phyloP scores from a whole-genome alignment of 2,888 invertebrate genomes.

The Clanis bilineata region DNA sequence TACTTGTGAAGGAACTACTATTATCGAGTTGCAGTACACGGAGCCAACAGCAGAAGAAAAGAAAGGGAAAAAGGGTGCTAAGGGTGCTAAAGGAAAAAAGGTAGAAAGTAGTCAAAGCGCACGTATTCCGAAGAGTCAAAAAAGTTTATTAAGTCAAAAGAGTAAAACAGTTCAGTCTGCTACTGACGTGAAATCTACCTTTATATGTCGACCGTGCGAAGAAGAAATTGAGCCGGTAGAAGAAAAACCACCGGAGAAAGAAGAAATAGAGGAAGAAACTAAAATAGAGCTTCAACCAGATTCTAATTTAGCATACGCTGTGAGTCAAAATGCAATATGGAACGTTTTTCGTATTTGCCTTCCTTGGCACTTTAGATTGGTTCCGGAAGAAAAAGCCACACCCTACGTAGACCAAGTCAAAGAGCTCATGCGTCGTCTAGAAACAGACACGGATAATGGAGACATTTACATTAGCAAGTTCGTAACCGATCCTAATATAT shows the following conservation, averaged over 20 bases:
- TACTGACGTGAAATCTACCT: slow-evolving; percentile 54
- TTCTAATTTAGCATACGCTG: slow-evolving; percentile 55
- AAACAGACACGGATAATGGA: slow-evolving; percentile 61
- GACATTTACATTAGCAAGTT: slow-evolving; percentile 68
- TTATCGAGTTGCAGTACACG: slow-evolving; percentile 58
- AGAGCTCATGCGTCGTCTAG: slow-evolving; percentile 49
- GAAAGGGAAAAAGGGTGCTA: slow-evolving; percentile 52
- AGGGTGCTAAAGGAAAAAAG: slow-evolving; percentile 45
- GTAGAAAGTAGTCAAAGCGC: slow-evolving; percentile 52
- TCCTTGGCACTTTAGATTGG: slow-evolving; percentile 65
- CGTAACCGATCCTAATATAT: slow-evolving; percentile 54
- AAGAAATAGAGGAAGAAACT: slow-evolving; percentile 50
- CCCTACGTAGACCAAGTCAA: slow-evolving; percentile 52
- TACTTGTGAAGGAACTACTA: slow-evolving; percentile 60
- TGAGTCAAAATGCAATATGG: slow-evolving; percentile 65
- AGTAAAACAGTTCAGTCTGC: slow-evolving; percentile 51
- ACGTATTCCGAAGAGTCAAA: slow-evolving; percentile 46
- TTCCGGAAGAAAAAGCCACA: slow-evolving; percentile 54
- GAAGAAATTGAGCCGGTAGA: slow-evolving; percentile 42
- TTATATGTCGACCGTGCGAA: slow-evolving; percentile 65
- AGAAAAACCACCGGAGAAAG: slow-evolving; percentile 46
- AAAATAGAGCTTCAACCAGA: slow-evolving; percentile 48
- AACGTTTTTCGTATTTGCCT: slow-evolving; percentile 64
- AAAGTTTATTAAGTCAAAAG: slow-evolving; percentile 32
- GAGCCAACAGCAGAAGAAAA: slow-evolving; percentile 47